These are phyloP conservation scores for Spongilla lacustris DNA, from an alignment of 37 sponge, comb jelly and placozoan genomes.

Conservation along the genomic window DNA sequence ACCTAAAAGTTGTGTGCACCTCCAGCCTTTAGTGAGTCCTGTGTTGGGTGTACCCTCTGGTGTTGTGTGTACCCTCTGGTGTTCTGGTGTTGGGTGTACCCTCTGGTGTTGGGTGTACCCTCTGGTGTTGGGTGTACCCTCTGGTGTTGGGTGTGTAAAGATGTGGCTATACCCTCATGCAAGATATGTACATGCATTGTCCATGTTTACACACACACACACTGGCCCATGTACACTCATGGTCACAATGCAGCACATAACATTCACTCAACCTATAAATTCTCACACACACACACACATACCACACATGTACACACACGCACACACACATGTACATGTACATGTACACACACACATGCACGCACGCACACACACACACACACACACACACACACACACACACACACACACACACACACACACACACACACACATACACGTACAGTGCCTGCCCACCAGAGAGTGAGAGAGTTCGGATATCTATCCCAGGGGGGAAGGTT, in stretches of 20 bases:
- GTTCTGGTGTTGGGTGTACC: no score
- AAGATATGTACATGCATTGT: no score
- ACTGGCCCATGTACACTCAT: neutral
- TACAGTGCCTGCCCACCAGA: constrained; percentile 53
- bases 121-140: no score
- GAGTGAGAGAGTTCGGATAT: constrained; percentile 68
- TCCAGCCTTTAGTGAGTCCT: constrained; percentile 77
- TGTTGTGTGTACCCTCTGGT: no score
- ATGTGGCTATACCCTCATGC: no score
- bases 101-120: no score
- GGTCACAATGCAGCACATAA: no score
- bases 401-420: neutral
- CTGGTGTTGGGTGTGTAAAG: no score
- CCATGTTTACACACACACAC: neutral
- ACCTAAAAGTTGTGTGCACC: constrained; percentile 85
- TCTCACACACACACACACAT: neutral
- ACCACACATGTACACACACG: neutral
- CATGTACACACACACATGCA: neutral
- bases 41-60: neutral
- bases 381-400: neutral
- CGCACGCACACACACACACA: neutral
- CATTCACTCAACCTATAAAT: no score
- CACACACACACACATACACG: neutral
- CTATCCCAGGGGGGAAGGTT: constrained; percentile 56
- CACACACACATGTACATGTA: neutral